Evolutionary conservation across 2,797 vertebrate species (phyloP).

Genomic region (Chelon labrosus): DNA sequence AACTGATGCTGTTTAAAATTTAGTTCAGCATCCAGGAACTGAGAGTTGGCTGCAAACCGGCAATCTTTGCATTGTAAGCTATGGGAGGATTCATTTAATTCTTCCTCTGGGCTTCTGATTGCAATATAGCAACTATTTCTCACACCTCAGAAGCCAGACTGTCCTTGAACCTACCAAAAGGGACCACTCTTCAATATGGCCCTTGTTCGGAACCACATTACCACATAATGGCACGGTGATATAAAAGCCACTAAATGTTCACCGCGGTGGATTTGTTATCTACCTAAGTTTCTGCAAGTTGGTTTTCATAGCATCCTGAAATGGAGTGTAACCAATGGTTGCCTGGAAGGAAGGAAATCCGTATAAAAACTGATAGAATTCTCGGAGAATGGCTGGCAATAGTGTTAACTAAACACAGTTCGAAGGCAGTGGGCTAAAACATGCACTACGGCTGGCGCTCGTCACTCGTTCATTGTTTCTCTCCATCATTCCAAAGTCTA

Average conservation of each 20-base stretch:
- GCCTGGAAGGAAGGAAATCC: conserved; percentile 16
- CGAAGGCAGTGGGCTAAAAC: conserved; percentile 56
- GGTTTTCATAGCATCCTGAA: conserved; percentile 37
- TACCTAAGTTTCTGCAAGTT: conserved; percentile 11
- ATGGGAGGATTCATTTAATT: too few relatives aligned
- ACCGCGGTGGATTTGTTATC: conserved; percentile 14
- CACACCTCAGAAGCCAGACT: background rate
- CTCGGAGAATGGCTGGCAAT: conserved; percentile 4
- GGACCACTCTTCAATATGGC: background rate
- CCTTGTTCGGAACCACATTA: background rate
- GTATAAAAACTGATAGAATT: background rate
- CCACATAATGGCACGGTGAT: background rate
- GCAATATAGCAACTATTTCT: background rate
- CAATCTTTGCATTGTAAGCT: too few relatives aligned
- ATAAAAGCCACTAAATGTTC: conserved; percentile 16
- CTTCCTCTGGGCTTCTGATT: background rate
- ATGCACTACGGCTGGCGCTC: background rate
- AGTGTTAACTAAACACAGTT: conserved; percentile 39
- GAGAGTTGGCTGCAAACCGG: too few relatives aligned
- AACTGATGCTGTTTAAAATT: too few relatives aligned
- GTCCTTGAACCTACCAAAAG: background rate
- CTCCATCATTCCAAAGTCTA: conserved; percentile 36
- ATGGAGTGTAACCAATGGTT: conserved; percentile 39
- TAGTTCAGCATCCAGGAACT: too few relatives aligned
- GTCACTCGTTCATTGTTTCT: conserved; percentile 21